Base-by-base conservation (phyloP, 2,797 vertebrate genomes). In the Poeciliopsis presidionis region DNA sequence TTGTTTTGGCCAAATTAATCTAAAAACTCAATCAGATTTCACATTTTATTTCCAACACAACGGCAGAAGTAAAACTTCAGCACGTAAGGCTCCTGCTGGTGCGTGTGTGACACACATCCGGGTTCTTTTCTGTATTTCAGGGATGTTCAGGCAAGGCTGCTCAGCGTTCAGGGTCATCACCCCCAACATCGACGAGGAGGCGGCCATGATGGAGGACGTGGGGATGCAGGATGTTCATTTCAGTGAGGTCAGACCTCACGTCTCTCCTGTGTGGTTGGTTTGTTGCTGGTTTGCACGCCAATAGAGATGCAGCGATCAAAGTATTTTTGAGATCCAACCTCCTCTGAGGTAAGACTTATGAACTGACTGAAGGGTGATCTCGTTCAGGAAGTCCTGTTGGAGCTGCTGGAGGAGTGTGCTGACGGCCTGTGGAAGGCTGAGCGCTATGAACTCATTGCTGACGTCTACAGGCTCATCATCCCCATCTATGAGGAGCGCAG, bases 211-310 rank as follows among this genome's bases (percentile, higher is more conserved):
- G 97, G 98, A 99, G 89, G 98, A 99, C 8, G 97, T 98, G 0
- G 98, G 98, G 53, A 99, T 99, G 98, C 97, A 99, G 92, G 98
- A 99, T 28, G 98, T 99, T 69, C 98, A 99, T 86, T 99, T 99
- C 87, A 99, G 97, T 5, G 98, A 99, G 96, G 98, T 98, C 1
- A 76, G 57, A 46, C 22, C 14, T 11, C 5, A 22, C 4, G 63
- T 18, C 2, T 65, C 49, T 67, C 77, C 45, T 59, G 4, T n/a
- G 0, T 33, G 11, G 8, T 22, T 49, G 22, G 8, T 22, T 51
- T 33, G 33, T 3, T n/a, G 9, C 1, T 3, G 33, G 7, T 30
- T 57, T 73, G 36, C 57, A 7, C 6, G 20, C 47, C 2, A 2
- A 2, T 5, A 4, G 11, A 67, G 39, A 25, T 41, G 16, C 33